Evolutionary conservation across 2,888 invertebrate genomes (phyloP).

Genomic region (Caenorhabditis sulstoni): DNA sequence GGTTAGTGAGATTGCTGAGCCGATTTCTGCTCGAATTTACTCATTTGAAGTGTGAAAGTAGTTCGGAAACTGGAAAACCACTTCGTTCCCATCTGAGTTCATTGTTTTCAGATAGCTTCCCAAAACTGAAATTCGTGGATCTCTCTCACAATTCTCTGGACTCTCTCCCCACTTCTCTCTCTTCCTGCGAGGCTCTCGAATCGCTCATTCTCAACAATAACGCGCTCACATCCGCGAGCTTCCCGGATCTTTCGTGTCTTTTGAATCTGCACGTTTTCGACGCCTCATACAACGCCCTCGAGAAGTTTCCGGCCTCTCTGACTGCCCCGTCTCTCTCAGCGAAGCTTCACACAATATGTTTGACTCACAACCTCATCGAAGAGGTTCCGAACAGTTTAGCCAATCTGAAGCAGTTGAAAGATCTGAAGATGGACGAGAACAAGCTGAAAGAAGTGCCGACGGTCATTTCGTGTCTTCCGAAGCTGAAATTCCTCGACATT

Average conservation of each 20-base stretch:
- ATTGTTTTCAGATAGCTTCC: conserved; percentile 25
- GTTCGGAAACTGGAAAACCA: no score
- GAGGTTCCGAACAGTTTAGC: conserved; percentile 37
- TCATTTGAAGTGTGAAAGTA: no score
- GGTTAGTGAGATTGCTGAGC: conserved; percentile 25
- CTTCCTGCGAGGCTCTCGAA: conserved; percentile 60
- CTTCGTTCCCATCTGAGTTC: no score
- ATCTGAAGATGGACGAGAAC: conserved; percentile 58
- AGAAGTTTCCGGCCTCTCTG: conserved; percentile 47
- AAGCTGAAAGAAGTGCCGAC: conserved; percentile 41
- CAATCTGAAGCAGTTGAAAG: conserved; percentile 56
- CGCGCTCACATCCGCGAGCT: conserved; percentile 34
- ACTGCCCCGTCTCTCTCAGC: conserved; percentile 31
- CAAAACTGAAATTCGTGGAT: conserved; percentile 66
- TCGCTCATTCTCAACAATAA: conserved; percentile 67
- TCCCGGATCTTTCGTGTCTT: conserved; percentile 60
- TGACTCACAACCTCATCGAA: conserved; percentile 61
- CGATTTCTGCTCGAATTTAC: background rate
- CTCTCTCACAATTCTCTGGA: conserved; percentile 64
- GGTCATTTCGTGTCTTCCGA: conserved; percentile 26
- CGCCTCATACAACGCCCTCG: conserved; percentile 62
- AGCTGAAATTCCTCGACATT: conserved; percentile 58
- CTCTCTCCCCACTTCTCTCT: conserved; percentile 58
- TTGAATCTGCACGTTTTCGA: conserved; percentile 66
- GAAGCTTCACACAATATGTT: conserved; percentile 60